Percentiles rank a stretch among this genome's conserved stretches.
Evolutionary conservation across 2,113 vertebrate genomes (phyloP).

Genomic region (Onychorhynchus coronatus): DNA sequence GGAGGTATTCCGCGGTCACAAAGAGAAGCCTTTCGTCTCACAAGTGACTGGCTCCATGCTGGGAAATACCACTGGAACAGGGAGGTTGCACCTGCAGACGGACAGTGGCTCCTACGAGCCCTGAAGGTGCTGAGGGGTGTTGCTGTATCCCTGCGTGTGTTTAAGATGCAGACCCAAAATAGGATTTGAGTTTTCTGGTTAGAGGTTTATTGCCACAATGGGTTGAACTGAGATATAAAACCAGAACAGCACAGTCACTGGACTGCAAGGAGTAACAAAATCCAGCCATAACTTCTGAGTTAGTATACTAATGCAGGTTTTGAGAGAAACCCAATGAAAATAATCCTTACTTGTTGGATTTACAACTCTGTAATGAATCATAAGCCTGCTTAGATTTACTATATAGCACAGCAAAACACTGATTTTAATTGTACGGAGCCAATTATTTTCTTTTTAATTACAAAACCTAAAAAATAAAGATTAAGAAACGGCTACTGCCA

Average conservation of each 20-base stretch:
- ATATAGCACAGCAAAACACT: background rate
- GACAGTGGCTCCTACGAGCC: fast-evolving
- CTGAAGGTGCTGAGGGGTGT: fast-evolving
- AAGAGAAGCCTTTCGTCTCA: background rate
- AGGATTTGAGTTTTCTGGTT: background rate
- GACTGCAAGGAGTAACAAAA: background rate
- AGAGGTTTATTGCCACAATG: background rate
- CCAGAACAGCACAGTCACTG: fast-evolving
- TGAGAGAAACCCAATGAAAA: background rate
- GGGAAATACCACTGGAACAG: background rate
- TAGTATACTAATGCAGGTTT: background rate
- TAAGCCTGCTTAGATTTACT: background rate
- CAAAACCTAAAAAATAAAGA: slow-evolving; percentile 16
- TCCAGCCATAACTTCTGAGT: background rate
- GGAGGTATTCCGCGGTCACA: background rate
- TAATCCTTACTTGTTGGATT: background rate
- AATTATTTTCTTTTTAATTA: background rate
- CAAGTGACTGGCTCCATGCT: fast-evolving
- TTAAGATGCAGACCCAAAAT: background rate
- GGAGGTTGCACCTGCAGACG: background rate
- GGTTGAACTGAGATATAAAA: background rate
- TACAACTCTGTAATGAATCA: background rate
- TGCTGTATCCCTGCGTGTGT: fast-evolving
- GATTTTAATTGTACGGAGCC: background rate
- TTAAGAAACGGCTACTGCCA: slow-evolving; percentile 38